Percentiles rank a stretch among this genome's conserved stretches.
These are phyloP conservation scores for Ditylenchus weischeri DNA, from an alignment of 2,888 invertebrate species.

Conservation along the genomic window DNA sequence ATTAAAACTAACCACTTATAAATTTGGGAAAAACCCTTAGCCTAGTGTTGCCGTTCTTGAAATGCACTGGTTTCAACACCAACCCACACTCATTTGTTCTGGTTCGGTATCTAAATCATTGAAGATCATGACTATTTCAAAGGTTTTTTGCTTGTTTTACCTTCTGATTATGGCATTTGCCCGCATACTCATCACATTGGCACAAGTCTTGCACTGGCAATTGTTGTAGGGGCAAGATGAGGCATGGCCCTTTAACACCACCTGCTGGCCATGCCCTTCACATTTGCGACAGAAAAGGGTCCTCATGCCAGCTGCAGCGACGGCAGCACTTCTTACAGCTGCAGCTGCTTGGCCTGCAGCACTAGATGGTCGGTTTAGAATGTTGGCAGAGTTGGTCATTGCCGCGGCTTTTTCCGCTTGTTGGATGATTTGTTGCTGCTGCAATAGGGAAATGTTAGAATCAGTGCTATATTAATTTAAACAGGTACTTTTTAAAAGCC, in stretches of 20 bases:
- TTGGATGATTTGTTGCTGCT: slow-evolving; percentile 21
- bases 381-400: slow-evolving; percentile 6
- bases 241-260: slow-evolving; percentile 58
- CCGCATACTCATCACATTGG: slow-evolving; percentile 58
- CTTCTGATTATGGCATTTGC: slow-evolving; percentile 58
- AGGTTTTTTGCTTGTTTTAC: not conserved
- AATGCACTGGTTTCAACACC: slow-evolving; percentile 57
- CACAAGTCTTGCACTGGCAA: slow-evolving; percentile 57
- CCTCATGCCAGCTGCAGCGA: slow-evolving; percentile 6
- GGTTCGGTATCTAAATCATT: slow-evolving; percentile 41
- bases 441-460: not conserved
- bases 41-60: slow-evolving; percentile 56
- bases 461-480: no score
- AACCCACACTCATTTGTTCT: slow-evolving; percentile 55
- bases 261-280: slow-evolving; percentile 50
- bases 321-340: slow-evolving; percentile 7
- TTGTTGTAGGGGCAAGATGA: slow-evolving; percentile 55
- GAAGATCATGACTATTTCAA: no score
- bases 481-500: no score
- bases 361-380: no score
- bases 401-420: not conserved
- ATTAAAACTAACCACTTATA: slow-evolving; percentile 46
- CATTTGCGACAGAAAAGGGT: slow-evolving; percentile 29
- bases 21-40: slow-evolving; percentile 57
- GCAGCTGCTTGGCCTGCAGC: slow-evolving; percentile 8